Evolutionary conservation across 2,113 vertebrate species (phyloP), one percentile per base, ranked within the genome.

Genomic region (Montifringilla adamsi): DNA sequence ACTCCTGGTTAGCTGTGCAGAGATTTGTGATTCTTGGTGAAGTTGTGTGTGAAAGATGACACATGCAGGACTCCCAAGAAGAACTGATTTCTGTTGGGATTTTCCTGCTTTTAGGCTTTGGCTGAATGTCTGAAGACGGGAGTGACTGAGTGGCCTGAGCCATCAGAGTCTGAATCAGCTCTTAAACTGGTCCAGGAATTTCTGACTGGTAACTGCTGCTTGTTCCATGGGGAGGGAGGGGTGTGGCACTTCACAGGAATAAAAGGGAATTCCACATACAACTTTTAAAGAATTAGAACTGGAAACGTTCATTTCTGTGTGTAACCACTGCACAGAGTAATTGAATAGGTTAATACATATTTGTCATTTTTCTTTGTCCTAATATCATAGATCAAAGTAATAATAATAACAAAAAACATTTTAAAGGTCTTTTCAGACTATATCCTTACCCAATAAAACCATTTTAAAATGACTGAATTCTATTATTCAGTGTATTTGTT

Each of bases 101-200:
- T 63, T 75, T 95, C 60, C 39, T 68, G 24, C 89, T 63, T 13
- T 53, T 88, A 99, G 99, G 97, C 96, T 96, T 98, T 99, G 92
- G 98, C 98, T 37, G 98, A 98, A 91, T 98, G 98, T 84, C 96
- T 99, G 97, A 99, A 97, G 96, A 99, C 94, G 2, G 98, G 98
- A 79, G 97, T 98, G 90, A 98, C 98, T 1, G 98, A 99, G 70
- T 99, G 99, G 99, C 97, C 98, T 39, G 99, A 99, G 70, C 98
- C 98, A 3, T 64, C 98, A 37, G 98, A 99, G 92, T 94, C 94
- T 67, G 98, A 97, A 28, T 97, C 99, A 44, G 98, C 99, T 80
- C 81, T 98, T 77, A 97, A 98, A 67, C 93, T 99, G 87, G 98
- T 98, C 59, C 98, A 98, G 94, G 97, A 98, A 12, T 98, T 99